Evolutionary conservation across 1,140 invertebrate species (phyloP).

Genomic region (Thaumetopoea pityocampa): DNA sequence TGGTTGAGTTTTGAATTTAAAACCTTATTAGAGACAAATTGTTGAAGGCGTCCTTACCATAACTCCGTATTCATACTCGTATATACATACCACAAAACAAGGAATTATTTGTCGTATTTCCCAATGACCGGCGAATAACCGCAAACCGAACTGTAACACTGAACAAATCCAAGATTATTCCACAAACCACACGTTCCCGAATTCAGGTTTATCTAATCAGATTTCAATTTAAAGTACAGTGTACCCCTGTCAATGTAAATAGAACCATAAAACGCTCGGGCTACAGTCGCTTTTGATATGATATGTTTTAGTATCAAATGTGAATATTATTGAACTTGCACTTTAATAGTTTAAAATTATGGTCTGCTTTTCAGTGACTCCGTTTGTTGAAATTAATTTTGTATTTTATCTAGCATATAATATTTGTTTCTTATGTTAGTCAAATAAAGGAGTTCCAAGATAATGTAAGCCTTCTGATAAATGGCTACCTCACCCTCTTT

Average conservation of each 20-base stretch:
- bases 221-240: slow-evolving; percentile 13
- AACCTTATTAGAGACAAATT: too few species aligned
- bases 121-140: not conserved
- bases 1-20: too few species aligned
- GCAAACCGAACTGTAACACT: slow-evolving; percentile 11
- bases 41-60: too few species aligned
- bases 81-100: too few species aligned
- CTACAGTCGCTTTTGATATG: too few species aligned
- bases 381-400: slow-evolving; percentile 2
- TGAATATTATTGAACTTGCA: too few species aligned
- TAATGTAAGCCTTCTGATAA: slow-evolving; percentile 6
- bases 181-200: slow-evolving; percentile 14
- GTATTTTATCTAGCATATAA: slow-evolving; percentile 5
- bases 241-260: not conserved
- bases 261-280: not conserved
- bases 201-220: slow-evolving; percentile 13
- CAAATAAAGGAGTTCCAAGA: not conserved
- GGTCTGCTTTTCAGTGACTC: too few species aligned
- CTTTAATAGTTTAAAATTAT: too few species aligned
- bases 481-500: too few species aligned
- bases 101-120: too few species aligned
- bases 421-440: slow-evolving; percentile 5
- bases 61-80: too few species aligned
- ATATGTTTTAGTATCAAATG: too few species aligned
- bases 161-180: slow-evolving; percentile 11